Conservation (phyloP, 2,113 vertebrate species). For the Cettia cetti region DNA sequence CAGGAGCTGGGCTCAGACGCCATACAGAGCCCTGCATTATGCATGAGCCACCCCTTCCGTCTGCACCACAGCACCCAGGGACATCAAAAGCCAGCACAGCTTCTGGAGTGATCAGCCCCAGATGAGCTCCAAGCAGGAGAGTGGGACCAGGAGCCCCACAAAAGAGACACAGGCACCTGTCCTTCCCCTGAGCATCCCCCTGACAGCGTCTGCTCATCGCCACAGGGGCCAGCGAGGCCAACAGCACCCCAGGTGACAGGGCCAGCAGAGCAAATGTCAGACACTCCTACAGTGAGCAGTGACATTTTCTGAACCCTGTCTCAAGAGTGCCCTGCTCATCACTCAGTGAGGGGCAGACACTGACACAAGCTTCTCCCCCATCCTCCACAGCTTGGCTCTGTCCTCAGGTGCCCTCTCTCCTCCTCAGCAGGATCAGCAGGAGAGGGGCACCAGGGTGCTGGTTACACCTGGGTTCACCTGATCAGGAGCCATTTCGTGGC, state of each 20-base stretch:
- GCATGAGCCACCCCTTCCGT: background rate
- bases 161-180: accelerated
- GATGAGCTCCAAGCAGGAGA: background rate
- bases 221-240: background rate
- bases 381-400: background rate
- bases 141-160: background rate
- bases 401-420: background rate
- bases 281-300: accelerated
- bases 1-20: background rate
- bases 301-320: background rate
- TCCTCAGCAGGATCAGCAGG: background rate
- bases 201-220: accelerated
- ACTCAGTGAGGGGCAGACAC: background rate
- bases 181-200: background rate
- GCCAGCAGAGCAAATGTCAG: background rate
- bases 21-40: background rate
- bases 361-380: background rate
- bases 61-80: background rate
- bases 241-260: background rate
- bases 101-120: background rate
- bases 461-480: background rate
- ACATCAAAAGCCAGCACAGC: slow-evolving; percentile 1
- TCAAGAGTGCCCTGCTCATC: background rate
- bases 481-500: background rate
- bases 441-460: background rate